Evolutionary conservation across 2,888 invertebrate species (phyloP).

Genomic region (Drosophila anomelani): DNA sequence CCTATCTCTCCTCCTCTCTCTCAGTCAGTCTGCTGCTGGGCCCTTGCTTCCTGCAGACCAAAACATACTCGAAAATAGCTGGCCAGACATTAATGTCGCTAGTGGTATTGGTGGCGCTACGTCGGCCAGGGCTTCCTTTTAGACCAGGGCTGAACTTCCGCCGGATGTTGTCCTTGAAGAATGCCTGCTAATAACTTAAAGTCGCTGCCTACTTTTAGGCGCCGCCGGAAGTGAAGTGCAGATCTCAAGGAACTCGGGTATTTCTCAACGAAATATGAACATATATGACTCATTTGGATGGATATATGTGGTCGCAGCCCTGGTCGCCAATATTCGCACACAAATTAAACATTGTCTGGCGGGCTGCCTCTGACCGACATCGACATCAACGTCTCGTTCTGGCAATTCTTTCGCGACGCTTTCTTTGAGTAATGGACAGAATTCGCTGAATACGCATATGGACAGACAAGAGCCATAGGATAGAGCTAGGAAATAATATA

Average conservation of each 20-base stretch:
- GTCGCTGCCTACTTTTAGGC: slow-evolving; percentile 63
- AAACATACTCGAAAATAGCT: slow-evolving; percentile 74
- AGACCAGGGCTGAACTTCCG: slow-evolving; percentile 34
- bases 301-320: slow-evolving; percentile 38
- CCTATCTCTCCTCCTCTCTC: not conserved
- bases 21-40: slow-evolving; percentile 1
- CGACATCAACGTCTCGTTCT: slow-evolving; percentile 51
- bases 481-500: not conserved
- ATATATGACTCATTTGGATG: slow-evolving; percentile 8
- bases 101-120: slow-evolving; percentile 68
- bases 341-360: slow-evolving; percentile 61
- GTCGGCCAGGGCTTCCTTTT: slow-evolving; percentile 43
- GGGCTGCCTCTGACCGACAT: slow-evolving; percentile 48
- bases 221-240: not conserved
- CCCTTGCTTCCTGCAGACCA: slow-evolving; percentile 48
- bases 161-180: not conserved
- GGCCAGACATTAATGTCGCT: slow-evolving; percentile 71
- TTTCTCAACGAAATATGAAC: not conserved
- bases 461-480: not conserved
- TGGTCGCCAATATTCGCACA: slow-evolving; percentile 38
- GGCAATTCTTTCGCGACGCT: slow-evolving; percentile 49
- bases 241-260: too few species aligned
- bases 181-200: not conserved
- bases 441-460: slow-evolving; percentile 22
- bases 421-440: slow-evolving; percentile 65